phyloP scores from a whole-genome alignment of 2,113 vertebrate genomes.

The Telmatochromis sp. region DNA sequence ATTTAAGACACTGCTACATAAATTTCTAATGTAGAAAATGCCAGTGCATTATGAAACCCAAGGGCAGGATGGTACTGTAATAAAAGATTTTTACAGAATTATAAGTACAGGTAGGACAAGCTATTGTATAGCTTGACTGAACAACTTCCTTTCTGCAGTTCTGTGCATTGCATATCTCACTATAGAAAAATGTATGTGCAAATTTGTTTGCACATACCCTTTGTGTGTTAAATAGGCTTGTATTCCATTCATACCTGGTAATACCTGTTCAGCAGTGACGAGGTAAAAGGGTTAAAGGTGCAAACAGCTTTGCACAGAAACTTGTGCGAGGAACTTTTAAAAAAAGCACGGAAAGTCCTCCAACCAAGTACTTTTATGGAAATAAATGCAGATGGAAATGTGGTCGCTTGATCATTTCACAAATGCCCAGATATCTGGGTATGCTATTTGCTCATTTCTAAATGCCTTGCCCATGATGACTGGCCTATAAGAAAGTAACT shows the following conservation, averaged over 20 bases:
- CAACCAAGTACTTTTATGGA: conserved; percentile 46
- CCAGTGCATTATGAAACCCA: neutral
- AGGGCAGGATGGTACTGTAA: neutral
- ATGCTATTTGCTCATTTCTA: conserved; percentile 21
- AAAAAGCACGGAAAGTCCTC: neutral
- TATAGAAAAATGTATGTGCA: neutral
- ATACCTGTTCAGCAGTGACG: neutral
- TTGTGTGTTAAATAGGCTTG: neutral
- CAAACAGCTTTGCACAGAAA: neutral
- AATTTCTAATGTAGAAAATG: neutral
- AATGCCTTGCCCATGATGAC: conserved; percentile 43
- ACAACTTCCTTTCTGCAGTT: neutral
- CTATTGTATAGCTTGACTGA: neutral
- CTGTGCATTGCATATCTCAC: neutral
- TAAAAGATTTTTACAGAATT: neutral
- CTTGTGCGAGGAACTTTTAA: neutral
- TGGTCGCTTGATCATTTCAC: conserved; percentile 23
- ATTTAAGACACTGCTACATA: neutral
- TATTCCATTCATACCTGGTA: neutral
- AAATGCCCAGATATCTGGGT: conserved; percentile 41
- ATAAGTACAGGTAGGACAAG: neutral
- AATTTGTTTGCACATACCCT: neutral
- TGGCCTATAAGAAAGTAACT: conserved; percentile 8
- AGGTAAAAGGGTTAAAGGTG: neutral
- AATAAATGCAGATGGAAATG: conserved; percentile 43